Percentiles rank a stretch among this genome's conserved stretches.
Conservation (phyloP, 2,797 vertebrate genomes). For the Anguilla obscura region DNA sequence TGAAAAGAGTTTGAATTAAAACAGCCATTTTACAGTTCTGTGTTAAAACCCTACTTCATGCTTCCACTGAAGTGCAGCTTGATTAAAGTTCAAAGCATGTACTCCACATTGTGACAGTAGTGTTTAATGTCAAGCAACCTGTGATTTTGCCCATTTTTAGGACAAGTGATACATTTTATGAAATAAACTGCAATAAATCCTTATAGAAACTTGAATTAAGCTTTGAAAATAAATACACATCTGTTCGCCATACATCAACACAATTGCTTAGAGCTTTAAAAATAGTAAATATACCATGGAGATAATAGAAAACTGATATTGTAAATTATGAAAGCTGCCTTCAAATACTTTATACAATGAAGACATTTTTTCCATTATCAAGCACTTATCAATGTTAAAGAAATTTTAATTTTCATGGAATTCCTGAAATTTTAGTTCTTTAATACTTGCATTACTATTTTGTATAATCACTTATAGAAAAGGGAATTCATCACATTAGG, state of each 20-base stretch:
- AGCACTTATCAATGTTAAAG: not conserved
- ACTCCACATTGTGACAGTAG: too few relatives aligned
- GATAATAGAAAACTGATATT: not conserved
- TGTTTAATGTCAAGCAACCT: too few relatives aligned
- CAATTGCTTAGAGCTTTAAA: not conserved
- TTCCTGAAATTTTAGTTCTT: not conserved
- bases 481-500: not conserved
- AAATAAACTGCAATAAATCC: too few relatives aligned
- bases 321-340: not conserved
- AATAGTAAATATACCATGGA: not conserved
- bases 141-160: too few relatives aligned
- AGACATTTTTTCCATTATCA: not conserved
- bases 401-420: not conserved
- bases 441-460: not conserved
- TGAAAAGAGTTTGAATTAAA: slow-evolving; percentile 28
- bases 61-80: too few relatives aligned
- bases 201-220: not conserved
- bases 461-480: not conserved
- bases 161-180: too few relatives aligned
- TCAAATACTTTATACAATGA: not conserved
- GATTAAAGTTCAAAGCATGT: too few relatives aligned
- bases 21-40: not conserved
- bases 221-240: not conserved
- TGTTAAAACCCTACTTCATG: not conserved
- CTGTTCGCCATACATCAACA: not conserved